Evolutionary conservation across 1,140 invertebrate species (phyloP), one percentile per base, ranked within the genome.

Genomic region (Listronotus bonariensis): DNA sequence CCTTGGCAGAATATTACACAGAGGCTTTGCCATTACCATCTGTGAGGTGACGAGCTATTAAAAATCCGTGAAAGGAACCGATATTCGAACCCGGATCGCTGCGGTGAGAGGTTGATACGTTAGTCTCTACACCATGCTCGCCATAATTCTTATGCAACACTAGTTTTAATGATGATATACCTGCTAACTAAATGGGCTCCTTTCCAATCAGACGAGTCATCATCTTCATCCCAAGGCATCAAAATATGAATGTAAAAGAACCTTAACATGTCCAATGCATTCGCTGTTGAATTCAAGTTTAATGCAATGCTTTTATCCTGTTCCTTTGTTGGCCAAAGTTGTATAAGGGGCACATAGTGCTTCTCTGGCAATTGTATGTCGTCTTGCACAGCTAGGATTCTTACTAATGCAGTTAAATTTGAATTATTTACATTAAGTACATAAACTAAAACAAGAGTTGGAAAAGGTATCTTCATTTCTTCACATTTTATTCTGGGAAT

Each of bases 141-240:
- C n/a, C n/a, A n/a, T n/a, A n/a, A n/a, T n/a, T n/a, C n/a, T n/a
- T n/a, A n/a, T n/a, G n/a, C n/a, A n/a, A n/a, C n/a, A n/a, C n/a
- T n/a, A n/a, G n/a, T n/a, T n/a, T n/a, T n/a, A n/a, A n/a, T n/a
- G n/a, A n/a, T n/a, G n/a, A n/a, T n/a, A n/a, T n/a, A 65, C 62
- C 62, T 56, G 4, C 79, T 74, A 65, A 85, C 80, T 56, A 87
- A 75, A 76, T 87, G 83, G 38, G 77, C 74, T 14, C 73, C 70
- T 18, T 82, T 78, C 85, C 85, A 87, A 72, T 86, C 82, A 54
- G 79, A 78, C 9, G 84, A 82, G 68, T 87, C 85, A 20, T 83
- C 82, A 52, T 87, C 85, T 43, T 80, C 71, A 65, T 88, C 86
- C 85, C 85, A 88, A 3, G 86, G 85, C 82, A 86, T 85, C 79